A percentile compares a stretch with the other conserved stretches of the same genome.
phyloP scores from a whole-genome alignment of 2,888 invertebrate genomes.

The Hirtodrosophila trivittata region DNA sequence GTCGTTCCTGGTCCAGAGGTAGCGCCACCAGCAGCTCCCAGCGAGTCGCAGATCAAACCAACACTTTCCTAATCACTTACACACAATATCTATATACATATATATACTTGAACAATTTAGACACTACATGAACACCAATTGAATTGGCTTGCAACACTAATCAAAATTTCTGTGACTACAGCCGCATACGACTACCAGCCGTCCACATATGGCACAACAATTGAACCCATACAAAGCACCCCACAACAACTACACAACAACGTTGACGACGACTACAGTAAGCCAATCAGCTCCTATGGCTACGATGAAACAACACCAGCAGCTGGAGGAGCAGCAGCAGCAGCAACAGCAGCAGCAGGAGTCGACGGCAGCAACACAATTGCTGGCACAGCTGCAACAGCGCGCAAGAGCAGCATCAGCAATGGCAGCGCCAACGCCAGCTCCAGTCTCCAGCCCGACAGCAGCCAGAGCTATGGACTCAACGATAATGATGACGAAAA shows the following conservation, averaged over 20 bases:
- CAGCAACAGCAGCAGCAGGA: constrained; percentile 30
- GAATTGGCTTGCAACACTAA: constrained; percentile 69
- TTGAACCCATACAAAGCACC: constrained; percentile 72
- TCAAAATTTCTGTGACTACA: constrained; percentile 71
- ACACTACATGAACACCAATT: constrained; percentile 19
- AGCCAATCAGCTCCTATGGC: constrained; percentile 59
- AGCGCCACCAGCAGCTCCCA: constrained; percentile 4
- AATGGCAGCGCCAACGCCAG: constrained; percentile 42
- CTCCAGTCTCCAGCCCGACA: constrained; percentile 49
- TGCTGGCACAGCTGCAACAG: constrained; percentile 50
- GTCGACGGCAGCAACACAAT: constrained; percentile 28
- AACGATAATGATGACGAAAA: constrained; percentile 83
- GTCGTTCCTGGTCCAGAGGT: constrained; percentile 2
- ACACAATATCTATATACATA: constrained; percentile 8
- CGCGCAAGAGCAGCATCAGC: constrained; percentile 44
- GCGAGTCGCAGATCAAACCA: constrained; percentile 2
- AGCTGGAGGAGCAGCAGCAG: constrained; percentile 35
- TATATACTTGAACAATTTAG: neutral
- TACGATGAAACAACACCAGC: constrained; percentile 61
- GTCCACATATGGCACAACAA: constrained; percentile 82
- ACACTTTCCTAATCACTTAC: constrained; percentile 7
- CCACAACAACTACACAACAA: constrained; percentile 70
- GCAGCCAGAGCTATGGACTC: constrained; percentile 73
- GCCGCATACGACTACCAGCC: constrained; percentile 83
- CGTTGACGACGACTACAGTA: constrained; percentile 67